Evolutionary conservation across 2,888 invertebrate genomes (phyloP).

Genomic region (Cistogaster globosa): DNA sequence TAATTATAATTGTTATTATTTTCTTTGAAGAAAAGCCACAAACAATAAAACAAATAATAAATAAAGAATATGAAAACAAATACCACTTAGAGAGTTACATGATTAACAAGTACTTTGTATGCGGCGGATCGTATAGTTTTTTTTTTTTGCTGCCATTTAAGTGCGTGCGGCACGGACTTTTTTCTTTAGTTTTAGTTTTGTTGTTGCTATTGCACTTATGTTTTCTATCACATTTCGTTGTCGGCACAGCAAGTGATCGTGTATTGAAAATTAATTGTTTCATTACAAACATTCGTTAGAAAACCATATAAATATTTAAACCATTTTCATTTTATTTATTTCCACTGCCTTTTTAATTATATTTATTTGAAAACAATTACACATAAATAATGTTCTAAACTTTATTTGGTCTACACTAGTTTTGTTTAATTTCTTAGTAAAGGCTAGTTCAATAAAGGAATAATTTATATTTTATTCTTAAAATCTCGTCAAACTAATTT

Average conservation of each 20-base stretch:
- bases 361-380: conserved; percentile 2
- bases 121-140: conserved; percentile 28
- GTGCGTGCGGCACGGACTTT: conserved; percentile 68
- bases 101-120: conserved; percentile 37
- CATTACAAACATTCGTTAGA: conserved; percentile 60
- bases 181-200: not conserved
- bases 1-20: conserved; percentile 7
- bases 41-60: conserved; percentile 47
- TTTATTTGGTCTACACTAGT: conserved; percentile 1
- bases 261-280: conserved; percentile 71
- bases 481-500: too few species aligned
- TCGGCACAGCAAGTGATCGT: conserved; percentile 70
- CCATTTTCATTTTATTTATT: conserved; percentile 12
- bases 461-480: not conserved
- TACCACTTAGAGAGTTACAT: conserved; percentile 24
- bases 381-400: conserved; percentile 1
- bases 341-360: not conserved
- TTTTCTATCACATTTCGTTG: conserved; percentile 40
- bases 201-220: conserved; percentile 18
- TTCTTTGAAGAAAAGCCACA: conserved; percentile 33
- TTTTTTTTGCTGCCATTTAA: conserved; percentile 42
- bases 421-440: not conserved
- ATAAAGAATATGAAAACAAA: conserved; percentile 40
- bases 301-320: conserved; percentile 35
- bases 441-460: not conserved